phyloP scores from a whole-genome alignment of 2,797 vertebrate species.

The Labeo calbasu region DNA sequence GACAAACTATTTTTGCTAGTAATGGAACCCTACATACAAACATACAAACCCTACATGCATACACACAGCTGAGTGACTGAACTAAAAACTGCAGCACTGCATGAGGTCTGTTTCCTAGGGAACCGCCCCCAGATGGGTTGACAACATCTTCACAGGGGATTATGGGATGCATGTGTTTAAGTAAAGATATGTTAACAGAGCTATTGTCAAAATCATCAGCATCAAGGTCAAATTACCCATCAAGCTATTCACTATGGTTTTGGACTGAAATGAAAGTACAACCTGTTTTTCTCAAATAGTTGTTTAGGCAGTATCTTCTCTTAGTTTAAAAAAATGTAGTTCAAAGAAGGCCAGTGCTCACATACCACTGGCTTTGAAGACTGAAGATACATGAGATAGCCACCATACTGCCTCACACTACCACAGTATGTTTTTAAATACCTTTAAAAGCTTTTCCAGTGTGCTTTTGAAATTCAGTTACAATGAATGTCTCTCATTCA shows the following conservation, averaged over 20 bases:
- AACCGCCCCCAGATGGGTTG: slow-evolving; percentile 45
- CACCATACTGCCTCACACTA: background rate
- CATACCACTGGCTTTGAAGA: slow-evolving; percentile 2
- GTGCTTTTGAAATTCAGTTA: background rate
- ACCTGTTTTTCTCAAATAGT: background rate
- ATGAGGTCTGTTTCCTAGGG: slow-evolving; percentile 40
- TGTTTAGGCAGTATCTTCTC: background rate
- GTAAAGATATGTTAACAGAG: slow-evolving; percentile 1
- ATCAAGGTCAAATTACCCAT: slow-evolving; percentile 20
- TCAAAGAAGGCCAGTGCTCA: background rate
- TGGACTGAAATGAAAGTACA: background rate
- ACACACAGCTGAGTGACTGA: background rate
- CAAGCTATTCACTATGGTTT: background rate
- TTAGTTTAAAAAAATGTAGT: background rate
- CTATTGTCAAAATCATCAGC: slow-evolving; percentile 23
- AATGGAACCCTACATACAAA: slow-evolving; percentile 16
- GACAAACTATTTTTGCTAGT: slow-evolving; percentile 10
- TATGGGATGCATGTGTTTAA: slow-evolving; percentile 7
- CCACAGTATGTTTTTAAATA: background rate
- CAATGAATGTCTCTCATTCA: background rate
- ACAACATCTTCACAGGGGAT: slow-evolving; percentile 38
- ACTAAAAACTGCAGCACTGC: slow-evolving; percentile 25
- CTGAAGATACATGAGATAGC: background rate
- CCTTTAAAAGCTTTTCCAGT: background rate
- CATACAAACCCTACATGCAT: background rate